These are phyloP conservation scores for Empis livida DNA, from an alignment of 2,888 invertebrate genomes.

Conservation along the genomic window DNA sequence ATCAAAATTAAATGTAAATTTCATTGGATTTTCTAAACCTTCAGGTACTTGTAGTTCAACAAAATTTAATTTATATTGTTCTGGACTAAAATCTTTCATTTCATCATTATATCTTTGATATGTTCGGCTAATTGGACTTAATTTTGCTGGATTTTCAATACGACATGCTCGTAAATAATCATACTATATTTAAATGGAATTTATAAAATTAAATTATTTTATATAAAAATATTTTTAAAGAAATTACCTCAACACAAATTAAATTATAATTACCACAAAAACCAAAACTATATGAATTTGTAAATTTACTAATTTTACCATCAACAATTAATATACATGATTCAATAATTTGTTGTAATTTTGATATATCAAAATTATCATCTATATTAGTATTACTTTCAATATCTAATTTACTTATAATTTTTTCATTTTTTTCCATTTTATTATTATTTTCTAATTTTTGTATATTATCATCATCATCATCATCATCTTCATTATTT, in stretches of 20 bases:
- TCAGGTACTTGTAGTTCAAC: constrained; percentile 30
- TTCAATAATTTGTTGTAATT: constrained; percentile 27
- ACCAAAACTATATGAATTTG: constrained; percentile 24
- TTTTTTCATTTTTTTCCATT: constrained; percentile 16
- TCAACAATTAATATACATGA: constrained; percentile 27
- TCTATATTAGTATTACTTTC: not conserved
- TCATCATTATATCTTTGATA: constrained; percentile 27
- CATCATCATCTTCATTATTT: not conserved
- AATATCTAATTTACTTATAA: constrained; percentile 7
- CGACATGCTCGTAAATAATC: constrained; percentile 18
- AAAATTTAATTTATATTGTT: constrained; percentile 31
- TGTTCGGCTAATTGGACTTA: constrained; percentile 24
- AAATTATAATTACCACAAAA: constrained; percentile 19
- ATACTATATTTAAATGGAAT: too few species aligned
- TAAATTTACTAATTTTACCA: constrained; percentile 17
- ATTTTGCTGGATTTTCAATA: constrained; percentile 21
- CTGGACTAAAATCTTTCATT: constrained; percentile 24
- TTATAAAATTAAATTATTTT: too few species aligned
- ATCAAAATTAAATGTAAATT: constrained; percentile 22
- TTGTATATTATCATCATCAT: not conserved
- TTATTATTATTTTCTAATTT: constrained; percentile 8
- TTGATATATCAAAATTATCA: constrained; percentile 17
- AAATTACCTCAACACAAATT: not conserved
- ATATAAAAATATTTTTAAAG: not conserved
- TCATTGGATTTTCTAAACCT: constrained; percentile 30